Conservation (phyloP, 2,113 vertebrate genomes). For the Nannobrachium achirus region DNA sequence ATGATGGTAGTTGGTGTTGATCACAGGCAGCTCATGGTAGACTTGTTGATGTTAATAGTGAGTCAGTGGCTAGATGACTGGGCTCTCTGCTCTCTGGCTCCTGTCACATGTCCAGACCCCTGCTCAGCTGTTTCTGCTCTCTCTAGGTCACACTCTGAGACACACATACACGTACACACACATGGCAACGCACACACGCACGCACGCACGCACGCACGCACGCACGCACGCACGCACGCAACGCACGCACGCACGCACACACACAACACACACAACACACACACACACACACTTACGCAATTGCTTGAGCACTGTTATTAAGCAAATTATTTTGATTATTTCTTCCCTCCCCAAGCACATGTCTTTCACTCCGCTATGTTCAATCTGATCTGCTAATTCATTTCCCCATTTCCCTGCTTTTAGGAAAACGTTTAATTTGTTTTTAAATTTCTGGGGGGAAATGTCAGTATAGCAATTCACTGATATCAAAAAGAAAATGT, state of each 20-base stretch:
- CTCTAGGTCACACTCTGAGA: slow-evolving; percentile 45
- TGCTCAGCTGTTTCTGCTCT: slow-evolving; percentile 56
- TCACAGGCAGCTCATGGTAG: slow-evolving; percentile 42
- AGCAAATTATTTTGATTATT: no score
- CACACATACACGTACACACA: neutral
- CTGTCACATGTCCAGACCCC: slow-evolving; percentile 41
- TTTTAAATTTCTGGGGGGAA: no score
- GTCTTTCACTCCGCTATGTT: no score
- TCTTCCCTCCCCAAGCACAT: no score
- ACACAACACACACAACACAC: slow-evolving; percentile 20
- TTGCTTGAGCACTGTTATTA: neutral
- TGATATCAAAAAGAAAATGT: no score
- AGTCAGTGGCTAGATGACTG: slow-evolving; percentile 44
- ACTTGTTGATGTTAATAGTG: slow-evolving; percentile 66
- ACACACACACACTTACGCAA: neutral
- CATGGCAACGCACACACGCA: neutral
- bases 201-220: neutral
- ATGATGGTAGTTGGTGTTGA: no score
- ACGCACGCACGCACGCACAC: neutral
- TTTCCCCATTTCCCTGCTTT: no score
- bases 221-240: neutral
- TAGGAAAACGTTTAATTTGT: no score
- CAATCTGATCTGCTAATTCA: no score
- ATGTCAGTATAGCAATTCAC: no score
- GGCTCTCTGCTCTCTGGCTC: no score